Evolutionary conservation across 2,797 vertebrate species (phyloP), one percentile per base, ranked within the genome.

Genomic region (Ataeniobius toweri): DNA sequence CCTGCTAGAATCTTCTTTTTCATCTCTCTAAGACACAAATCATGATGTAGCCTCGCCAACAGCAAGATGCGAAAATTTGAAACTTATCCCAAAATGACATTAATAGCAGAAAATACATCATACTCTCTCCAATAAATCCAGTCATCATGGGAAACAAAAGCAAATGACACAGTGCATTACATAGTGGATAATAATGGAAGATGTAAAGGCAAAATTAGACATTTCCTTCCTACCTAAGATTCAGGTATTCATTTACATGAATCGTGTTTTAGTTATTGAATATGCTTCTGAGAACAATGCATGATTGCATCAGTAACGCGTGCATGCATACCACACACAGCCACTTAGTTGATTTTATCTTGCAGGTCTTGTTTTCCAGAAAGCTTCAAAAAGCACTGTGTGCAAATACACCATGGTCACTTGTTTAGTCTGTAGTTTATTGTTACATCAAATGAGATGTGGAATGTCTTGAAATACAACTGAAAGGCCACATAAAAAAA

Each of bases 261-360:
- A 10, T 44, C 56, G 16, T 53, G 67, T 71, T 78, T 81, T 6
- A 48, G 44, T 28, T 53, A 65, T 31, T 9, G 14, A 74, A 75
- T 56, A 71, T 56, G 51, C 61, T 72, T 72, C 71, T 71, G 83
- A 77, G 63, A 74, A 44, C 80, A 28, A 79, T 63, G 65, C 71
- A 26, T 76, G 83, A 78, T 71, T 80, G 71, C 58, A 78, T 50
- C 16, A 24, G 72, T 70, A 75, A 14, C 84, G 77, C 76, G 78
- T 77, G 80, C 65, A 83, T 65, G 75, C 71, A 81, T 71, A 68
- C 80, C 84, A 84, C 82, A 85, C 63, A 75, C 81, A 84, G 82
- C 75, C 80, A 80, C 74, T 87, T 77, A 75, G 80, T 28, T 91
- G 91, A 94, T 89, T 63, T 88, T 91, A 90, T 93, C 88, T 89